phyloP scores from a whole-genome alignment of 2,888 invertebrate species.

The Tuberolachnus salignus region DNA sequence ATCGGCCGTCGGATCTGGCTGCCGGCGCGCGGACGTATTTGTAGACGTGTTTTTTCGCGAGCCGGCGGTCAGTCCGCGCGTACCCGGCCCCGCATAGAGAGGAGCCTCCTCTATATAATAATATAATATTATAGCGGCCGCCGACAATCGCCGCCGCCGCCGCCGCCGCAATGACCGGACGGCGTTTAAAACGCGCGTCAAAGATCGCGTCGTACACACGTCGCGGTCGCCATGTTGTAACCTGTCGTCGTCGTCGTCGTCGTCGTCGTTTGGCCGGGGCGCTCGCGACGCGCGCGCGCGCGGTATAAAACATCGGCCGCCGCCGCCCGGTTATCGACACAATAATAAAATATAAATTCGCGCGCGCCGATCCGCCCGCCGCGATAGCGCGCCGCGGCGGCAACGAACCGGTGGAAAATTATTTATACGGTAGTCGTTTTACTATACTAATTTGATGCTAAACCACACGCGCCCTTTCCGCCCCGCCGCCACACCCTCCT shows the following conservation, averaged over 20 bases:
- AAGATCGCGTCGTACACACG: not conserved
- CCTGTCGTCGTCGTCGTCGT: not conserved
- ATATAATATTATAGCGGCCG: not conserved
- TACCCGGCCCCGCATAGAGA: no score
- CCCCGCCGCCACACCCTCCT: not conserved
- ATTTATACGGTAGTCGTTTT: constrained; percentile 5
- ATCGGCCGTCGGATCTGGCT: no score
- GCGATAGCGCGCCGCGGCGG: not conserved
- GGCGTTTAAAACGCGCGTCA: not conserved
- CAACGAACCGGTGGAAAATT: constrained; percentile 3
- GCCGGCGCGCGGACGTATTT: no score
- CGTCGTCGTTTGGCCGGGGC: not conserved
- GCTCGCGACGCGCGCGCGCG: not conserved
- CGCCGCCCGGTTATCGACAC: not conserved
- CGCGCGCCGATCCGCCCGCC: constrained; percentile 15
- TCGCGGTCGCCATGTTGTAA: not conserved
- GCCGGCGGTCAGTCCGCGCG: no score
- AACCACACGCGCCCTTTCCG: constrained; percentile 4
- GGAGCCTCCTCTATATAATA: no score
- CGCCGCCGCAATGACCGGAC: not conserved
- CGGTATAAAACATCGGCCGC: not conserved
- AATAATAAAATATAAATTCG: not conserved
- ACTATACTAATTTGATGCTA: constrained; percentile 18
- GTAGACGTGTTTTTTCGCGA: no score
- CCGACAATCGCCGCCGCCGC: not conserved